Conservation (phyloP, 2,888 invertebrate species). For the Pasiphila rectangulata region DNA sequence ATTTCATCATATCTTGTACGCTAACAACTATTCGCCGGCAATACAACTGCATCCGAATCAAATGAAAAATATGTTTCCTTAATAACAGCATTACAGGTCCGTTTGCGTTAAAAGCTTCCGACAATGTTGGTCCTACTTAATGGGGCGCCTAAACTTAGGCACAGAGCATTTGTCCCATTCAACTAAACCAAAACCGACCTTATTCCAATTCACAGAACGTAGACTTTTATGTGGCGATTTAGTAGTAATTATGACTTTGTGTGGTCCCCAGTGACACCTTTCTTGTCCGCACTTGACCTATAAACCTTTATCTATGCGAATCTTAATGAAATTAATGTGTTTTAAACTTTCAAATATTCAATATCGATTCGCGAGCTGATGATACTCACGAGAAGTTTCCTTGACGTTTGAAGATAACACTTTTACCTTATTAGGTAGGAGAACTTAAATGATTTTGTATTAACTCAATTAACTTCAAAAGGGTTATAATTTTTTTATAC, state of each 20-base stretch:
- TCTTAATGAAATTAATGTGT: conserved; percentile 39
- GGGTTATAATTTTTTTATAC: too few relatives aligned
- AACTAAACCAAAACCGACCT: conserved; percentile 27
- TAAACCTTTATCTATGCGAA: conserved; percentile 44
- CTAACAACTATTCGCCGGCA: too few relatives aligned
- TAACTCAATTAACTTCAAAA: too few relatives aligned
- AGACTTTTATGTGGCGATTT: conserved; percentile 7
- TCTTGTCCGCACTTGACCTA: conserved; percentile 52
- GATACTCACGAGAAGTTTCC: too few relatives aligned
- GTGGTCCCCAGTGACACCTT: conserved; percentile 19
- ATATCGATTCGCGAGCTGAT: too few relatives aligned
- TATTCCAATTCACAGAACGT: conserved; percentile 6
- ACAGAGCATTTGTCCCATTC: conserved; percentile 25
- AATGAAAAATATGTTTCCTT: conserved; percentile 28
- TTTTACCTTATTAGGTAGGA: too few relatives aligned
- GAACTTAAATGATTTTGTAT: too few relatives aligned
- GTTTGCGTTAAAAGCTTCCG: conserved; percentile 54
- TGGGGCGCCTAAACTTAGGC: conserved; percentile 41
- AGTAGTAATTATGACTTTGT: conserved; percentile 24
- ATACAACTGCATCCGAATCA: not conserved
- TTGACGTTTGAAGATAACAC: too few relatives aligned
- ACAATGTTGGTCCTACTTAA: conserved; percentile 48
- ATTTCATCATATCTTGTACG: too few relatives aligned
- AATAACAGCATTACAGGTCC: conserved; percentile 44
- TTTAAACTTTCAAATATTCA: conserved; percentile 17